These are phyloP conservation scores for Trissolcus basalis DNA, from an alignment of 1,140 invertebrate genomes.

Conservation along the genomic window DNA sequence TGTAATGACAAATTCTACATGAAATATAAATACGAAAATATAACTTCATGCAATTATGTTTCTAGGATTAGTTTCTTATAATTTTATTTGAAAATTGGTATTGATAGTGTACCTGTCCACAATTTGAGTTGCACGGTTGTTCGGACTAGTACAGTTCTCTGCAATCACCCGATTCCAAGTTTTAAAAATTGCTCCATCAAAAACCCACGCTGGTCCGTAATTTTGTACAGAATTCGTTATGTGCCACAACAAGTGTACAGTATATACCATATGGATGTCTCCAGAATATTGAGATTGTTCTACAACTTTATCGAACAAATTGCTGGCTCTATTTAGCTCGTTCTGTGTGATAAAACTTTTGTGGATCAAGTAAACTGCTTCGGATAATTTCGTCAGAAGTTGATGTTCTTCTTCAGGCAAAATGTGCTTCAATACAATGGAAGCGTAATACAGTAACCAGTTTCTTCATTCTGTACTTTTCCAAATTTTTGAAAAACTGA, in stretches of 20 bases:
- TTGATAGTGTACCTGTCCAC: too few species aligned
- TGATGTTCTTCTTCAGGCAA: constrained; percentile 9
- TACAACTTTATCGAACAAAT: constrained; percentile 5
- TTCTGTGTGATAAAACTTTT: constrained; percentile 2
- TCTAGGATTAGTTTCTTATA: too few species aligned
- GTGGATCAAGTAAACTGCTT: constrained; percentile 5
- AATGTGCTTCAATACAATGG: constrained; percentile 1
- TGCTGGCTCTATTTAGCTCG: background rate
- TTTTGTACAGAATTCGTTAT: constrained; percentile 8
- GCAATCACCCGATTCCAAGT: constrained; percentile 1
- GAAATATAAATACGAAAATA: too few species aligned
- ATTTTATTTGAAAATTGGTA: too few species aligned
- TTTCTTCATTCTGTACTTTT: constrained; percentile 20
- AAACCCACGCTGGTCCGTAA: constrained; percentile 9
- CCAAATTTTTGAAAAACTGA: background rate
- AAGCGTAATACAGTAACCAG: constrained; percentile 8
- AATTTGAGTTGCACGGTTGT: constrained; percentile 11
- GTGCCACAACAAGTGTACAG: constrained; percentile 8
- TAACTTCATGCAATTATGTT: too few species aligned
- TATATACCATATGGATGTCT: constrained; percentile 5
- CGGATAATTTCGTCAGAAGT: constrained; percentile 4
- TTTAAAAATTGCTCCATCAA: constrained; percentile 10
- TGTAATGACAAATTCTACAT: too few species aligned
- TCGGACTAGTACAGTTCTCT: constrained; percentile 4
- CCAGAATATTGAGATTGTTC: background rate